phyloP scores from a whole-genome alignment of 1,140 invertebrate genomes.

The Sarcophaga peregrina region DNA sequence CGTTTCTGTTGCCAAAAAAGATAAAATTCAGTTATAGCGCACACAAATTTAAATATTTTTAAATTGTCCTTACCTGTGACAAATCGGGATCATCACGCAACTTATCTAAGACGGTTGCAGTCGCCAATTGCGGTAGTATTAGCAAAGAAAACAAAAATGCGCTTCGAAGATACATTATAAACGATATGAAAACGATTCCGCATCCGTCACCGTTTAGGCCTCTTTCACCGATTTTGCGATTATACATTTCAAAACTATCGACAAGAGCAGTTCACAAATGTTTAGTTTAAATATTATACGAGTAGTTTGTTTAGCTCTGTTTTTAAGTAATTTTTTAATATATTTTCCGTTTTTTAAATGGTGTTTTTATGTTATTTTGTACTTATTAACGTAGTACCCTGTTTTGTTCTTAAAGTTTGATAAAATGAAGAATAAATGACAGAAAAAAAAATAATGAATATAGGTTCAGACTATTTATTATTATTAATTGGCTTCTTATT shows the following conservation, averaged over 20 bases:
- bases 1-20: too few species aligned
- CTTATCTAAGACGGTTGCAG: slow-evolving; percentile 56
- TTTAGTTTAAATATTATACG: not conserved
- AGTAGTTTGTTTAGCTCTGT: too few species aligned
- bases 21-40: too few species aligned
- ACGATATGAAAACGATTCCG: not conserved
- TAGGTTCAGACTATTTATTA: too few species aligned
- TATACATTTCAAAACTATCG: slow-evolving; percentile 8
- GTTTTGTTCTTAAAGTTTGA: too few species aligned
- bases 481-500: too few species aligned
- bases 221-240: not conserved
- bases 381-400: too few species aligned
- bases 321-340: not conserved
- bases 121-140: slow-evolving; percentile 34
- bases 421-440: too few species aligned
- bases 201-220: not conserved
- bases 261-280: not conserved
- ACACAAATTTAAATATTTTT: not conserved
- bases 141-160: slow-evolving; percentile 32
- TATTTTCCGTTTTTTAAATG: not conserved
- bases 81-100: slow-evolving; percentile 67
- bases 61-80: slow-evolving; percentile 66
- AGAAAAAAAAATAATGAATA: too few species aligned
- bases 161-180: not conserved
- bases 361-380: not conserved